Conservation (phyloP, 2,797 vertebrate genomes). For the Pteropus rufus region DNA sequence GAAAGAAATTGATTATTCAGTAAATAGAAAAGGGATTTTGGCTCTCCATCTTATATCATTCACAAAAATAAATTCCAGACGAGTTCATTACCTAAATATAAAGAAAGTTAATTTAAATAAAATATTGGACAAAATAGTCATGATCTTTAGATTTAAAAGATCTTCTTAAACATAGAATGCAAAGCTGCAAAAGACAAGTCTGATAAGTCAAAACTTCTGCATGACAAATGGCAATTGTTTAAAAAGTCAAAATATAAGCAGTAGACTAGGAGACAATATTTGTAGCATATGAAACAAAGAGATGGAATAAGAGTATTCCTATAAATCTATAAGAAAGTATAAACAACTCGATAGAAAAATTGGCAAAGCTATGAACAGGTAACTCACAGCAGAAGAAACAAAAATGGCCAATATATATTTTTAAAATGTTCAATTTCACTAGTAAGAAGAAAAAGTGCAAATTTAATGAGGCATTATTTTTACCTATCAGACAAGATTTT, state of each 20-base stretch:
- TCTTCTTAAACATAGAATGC: background rate
- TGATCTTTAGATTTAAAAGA: background rate
- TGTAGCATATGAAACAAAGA: background rate
- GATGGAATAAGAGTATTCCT: background rate
- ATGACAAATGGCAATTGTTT: background rate
- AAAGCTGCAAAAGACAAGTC: background rate
- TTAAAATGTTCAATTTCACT: background rate
- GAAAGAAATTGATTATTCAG: background rate
- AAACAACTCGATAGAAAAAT: background rate
- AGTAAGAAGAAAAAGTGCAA: background rate
- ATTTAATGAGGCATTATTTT: background rate
- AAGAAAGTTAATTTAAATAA: background rate
- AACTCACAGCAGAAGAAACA: background rate
- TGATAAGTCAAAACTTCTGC: background rate
- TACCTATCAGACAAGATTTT: background rate
- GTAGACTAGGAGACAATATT: background rate
- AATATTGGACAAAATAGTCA: background rate
- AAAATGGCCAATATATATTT: background rate
- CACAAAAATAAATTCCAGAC: background rate
- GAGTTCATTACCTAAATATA: background rate
- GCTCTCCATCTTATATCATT: background rate
- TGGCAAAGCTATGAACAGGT: background rate
- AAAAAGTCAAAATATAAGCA: background rate
- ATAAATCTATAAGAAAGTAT: background rate
- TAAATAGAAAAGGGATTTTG: background rate